A percentile compares a stretch with the other conserved stretches of the same genome.
Evolutionary conservation across 2,888 invertebrate genomes (phyloP).

Genomic region (Sminthurinus aureus): DNA sequence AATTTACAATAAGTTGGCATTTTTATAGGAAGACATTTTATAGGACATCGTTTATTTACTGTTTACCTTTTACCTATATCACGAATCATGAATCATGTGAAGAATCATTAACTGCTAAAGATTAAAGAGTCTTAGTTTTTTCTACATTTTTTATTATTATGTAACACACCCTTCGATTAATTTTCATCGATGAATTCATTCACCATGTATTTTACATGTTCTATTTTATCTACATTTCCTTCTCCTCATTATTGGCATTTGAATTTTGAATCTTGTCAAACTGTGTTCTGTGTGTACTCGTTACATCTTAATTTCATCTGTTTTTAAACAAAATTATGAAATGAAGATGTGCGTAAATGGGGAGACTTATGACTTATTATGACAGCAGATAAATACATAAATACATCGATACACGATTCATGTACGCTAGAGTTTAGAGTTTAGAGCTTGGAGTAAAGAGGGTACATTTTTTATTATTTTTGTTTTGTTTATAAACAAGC

Average conservation of each 20-base stretch:
- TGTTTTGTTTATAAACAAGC: not conserved
- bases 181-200: slow-evolving; percentile 16
- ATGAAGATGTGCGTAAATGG: not conserved
- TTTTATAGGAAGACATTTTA: not conserved
- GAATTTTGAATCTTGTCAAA: not conserved
- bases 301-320: not conserved
- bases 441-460: no score
- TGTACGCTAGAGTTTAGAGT: no score
- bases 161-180: slow-evolving; percentile 2
- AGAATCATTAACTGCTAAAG: not conserved
- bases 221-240: not conserved
- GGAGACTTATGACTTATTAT: not conserved
- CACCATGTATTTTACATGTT: not conserved
- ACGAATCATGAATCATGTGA: not conserved
- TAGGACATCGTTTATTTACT: not conserved
- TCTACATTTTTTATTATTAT: not conserved
- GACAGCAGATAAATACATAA: not conserved
- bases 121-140: not conserved
- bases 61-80: not conserved
- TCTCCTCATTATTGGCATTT: not conserved
- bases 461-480: no score
- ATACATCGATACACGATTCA: no score
- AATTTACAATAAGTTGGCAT: not conserved
- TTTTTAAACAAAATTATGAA: not conserved
- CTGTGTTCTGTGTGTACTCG: no score